A percentile compares a stretch with the other conserved stretches of the same genome.
These are phyloP conservation scores for Pelvicachromis taeniatus DNA, from an alignment of 2,113 vertebrate species.

Conservation along the genomic window DNA sequence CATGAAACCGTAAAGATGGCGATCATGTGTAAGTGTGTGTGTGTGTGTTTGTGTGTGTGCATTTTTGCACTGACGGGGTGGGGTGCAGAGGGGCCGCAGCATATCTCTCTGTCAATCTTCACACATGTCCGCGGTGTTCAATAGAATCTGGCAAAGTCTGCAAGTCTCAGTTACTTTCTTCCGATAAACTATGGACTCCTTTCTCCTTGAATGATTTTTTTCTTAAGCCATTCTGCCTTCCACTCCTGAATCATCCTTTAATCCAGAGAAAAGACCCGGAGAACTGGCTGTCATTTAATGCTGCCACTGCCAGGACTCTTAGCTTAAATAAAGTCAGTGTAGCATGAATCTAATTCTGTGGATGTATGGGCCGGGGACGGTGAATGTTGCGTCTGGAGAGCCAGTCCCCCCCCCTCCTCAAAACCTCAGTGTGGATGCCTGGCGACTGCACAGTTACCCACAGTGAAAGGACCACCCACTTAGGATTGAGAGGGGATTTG, in stretches of 20 bases:
- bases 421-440: slow-evolving; percentile 72
- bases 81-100: background rate
- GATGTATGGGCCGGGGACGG: slow-evolving; percentile 70
- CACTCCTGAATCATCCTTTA: slow-evolving; percentile 76
- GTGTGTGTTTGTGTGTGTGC: background rate
- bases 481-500: slow-evolving; percentile 78
- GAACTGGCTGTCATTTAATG: slow-evolving; percentile 75
- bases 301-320: slow-evolving; percentile 68
- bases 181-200: slow-evolving; percentile 62
- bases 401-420: slow-evolving; percentile 56
- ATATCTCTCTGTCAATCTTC: slow-evolving; percentile 49
- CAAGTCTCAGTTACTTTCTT: slow-evolving; percentile 61
- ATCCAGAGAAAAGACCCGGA: slow-evolving; percentile 70
- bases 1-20: background rate
- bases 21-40: background rate
- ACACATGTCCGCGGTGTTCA: slow-evolving; percentile 51
- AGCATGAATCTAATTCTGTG: slow-evolving; percentile 81
- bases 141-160: slow-evolving; percentile 54
- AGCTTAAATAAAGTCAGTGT: slow-evolving; percentile 81
- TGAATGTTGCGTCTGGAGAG: slow-evolving; percentile 77
- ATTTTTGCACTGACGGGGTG: background rate
- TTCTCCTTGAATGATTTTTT: slow-evolving; percentile 68
- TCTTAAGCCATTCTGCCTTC: slow-evolving; percentile 62
- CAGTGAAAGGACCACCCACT: slow-evolving; percentile 82
- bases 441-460: slow-evolving; percentile 77